Conservation (phyloP, 2,113 vertebrate species). For the Brachypteracias leptosomus region DNA sequence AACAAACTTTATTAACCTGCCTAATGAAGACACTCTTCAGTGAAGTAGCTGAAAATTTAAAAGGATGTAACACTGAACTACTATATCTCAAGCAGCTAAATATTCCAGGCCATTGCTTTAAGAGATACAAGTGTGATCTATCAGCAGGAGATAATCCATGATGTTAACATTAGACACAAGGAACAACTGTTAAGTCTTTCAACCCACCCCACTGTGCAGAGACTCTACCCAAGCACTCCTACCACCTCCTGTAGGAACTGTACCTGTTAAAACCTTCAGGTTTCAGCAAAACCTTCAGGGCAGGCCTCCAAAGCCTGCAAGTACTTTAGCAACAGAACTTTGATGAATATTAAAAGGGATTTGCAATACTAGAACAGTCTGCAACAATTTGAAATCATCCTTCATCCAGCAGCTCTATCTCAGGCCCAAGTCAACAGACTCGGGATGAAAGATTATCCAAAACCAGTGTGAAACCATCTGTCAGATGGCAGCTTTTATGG, state of each 20-base stretch:
- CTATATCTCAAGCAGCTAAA: background rate
- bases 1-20: background rate
- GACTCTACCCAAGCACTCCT: background rate
- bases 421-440: background rate
- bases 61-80: background rate
- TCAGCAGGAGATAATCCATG: background rate
- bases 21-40: background rate
- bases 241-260: background rate
- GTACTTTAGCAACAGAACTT: background rate
- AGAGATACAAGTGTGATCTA: background rate
- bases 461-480: constrained; percentile 42
- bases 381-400: background rate
- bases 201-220: background rate
- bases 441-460: background rate
- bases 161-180: background rate
- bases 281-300: background rate
- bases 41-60: background rate
- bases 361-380: background rate
- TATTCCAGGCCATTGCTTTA: background rate
- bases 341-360: background rate
- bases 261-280: background rate
- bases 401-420: background rate
- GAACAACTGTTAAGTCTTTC: background rate
- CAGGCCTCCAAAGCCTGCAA: background rate
- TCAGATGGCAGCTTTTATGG: constrained; percentile 5